Evolutionary conservation across 2,113 vertebrate species (phyloP).

Genomic region (Malurus cyaneus): DNA sequence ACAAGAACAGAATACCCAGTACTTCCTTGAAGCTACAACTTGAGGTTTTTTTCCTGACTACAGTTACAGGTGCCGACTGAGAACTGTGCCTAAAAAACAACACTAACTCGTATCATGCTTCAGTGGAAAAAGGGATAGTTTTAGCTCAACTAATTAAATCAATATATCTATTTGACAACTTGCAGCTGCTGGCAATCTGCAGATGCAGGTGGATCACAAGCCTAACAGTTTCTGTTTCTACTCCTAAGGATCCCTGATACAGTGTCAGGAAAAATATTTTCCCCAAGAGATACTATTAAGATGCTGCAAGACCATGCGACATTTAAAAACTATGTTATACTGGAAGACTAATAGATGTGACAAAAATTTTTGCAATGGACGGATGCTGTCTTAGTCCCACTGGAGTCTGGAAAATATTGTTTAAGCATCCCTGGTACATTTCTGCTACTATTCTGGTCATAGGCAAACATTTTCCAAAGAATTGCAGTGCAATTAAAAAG

Average conservation of each 20-base stretch:
- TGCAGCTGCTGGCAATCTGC: conserved; percentile 44
- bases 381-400: conserved; percentile 46
- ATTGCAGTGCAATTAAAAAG: conserved; percentile 64
- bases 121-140: conserved; percentile 40
- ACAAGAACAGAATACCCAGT: not conserved
- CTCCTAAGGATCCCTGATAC: conserved; percentile 58
- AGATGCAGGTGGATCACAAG: conserved; percentile 50
- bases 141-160: conserved; percentile 73
- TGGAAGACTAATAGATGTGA: conserved; percentile 52
- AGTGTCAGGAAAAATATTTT: conserved; percentile 53
- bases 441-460: conserved; percentile 67
- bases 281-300: conserved; percentile 72
- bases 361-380: conserved; percentile 63
- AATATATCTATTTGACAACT: conserved; percentile 70
- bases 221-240: conserved; percentile 40
- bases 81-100: not conserved
- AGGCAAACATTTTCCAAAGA: conserved; percentile 54
- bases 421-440: conserved; percentile 61
- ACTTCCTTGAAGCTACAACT: not conserved
- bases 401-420: conserved; percentile 48
- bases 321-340: conserved; percentile 57
- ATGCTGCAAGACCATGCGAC: conserved; percentile 51
- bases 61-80: conserved; percentile 8
- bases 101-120: not conserved
- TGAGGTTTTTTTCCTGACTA: not conserved